Evolutionary conservation across 1,140 invertebrate species (phyloP), one percentile per base, ranked within the genome.

Genomic region (Drosophila tsacasi): DNA sequence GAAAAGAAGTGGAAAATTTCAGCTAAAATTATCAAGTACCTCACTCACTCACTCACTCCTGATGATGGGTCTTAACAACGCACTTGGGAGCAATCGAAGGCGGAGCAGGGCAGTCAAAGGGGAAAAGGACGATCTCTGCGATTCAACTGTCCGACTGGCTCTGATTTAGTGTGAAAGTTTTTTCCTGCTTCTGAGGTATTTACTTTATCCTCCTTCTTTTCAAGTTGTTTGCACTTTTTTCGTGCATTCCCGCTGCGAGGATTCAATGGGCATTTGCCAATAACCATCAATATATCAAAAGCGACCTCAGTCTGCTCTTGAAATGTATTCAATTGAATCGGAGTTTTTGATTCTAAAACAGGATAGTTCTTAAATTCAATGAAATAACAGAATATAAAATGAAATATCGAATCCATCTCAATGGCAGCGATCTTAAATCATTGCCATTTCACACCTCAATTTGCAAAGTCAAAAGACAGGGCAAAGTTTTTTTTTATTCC

Each of bases 151-250:
- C 76, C 66, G 64, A 76, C 69, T 84, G 81, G 47, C 72, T 63
- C 86, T 90, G 85, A 90, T 90, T 90, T 90, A 90, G 85, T 90
- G 85, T 82, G 65, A 91, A 90, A 90, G 79, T 85, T 90, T 89
- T 77, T 47, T 46, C 6, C 39, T 75, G 59, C 62, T 65, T 74
- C 21, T 69, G 66, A 79, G 76, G 76, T 78, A 78, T 79, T 79
- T 79, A 79, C 76, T 71, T 67, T 60, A 60, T 37, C 54, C 64
- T 55, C 32, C n/a, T 17, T 37, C 44, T 17, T 42, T 47, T 50
- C 55, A 54, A 71, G 30, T 39, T 40, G 42, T 59, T 44, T 54
- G 63, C 65, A 25, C 63, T 39, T 42, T 21, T 71, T 27, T 10
- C 12, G 19, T 27, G 35, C 32, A 46, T 60, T 40, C 74, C 74